Conservation (phyloP, 2,888 invertebrate genomes). For the Salticus scenicus region DNA sequence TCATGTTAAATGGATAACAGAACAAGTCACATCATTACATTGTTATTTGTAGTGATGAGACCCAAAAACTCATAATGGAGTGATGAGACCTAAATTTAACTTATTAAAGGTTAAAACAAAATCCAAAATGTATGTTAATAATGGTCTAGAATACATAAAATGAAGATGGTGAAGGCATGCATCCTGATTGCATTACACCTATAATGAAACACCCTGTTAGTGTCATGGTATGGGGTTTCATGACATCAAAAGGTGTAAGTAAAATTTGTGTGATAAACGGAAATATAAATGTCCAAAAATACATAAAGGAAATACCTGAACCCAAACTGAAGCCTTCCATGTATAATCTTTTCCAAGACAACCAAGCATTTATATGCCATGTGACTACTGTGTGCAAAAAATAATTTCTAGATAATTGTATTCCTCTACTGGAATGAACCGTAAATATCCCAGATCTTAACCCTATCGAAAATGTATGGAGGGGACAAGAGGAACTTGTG, state of each 20-base stretch:
- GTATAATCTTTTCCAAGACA: conserved; percentile 18
- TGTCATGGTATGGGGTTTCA: conserved; percentile 4
- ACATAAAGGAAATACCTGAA: conserved; percentile 30
- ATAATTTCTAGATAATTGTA: conserved; percentile 21
- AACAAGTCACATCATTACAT: neutral
- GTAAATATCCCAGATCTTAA: conserved; percentile 21
- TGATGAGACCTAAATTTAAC: too few species aligned
- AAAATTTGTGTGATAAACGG: conserved; percentile 13
- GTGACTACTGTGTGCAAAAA: conserved; percentile 5
- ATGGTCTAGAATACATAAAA: neutral
- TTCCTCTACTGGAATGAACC: conserved; percentile 16
- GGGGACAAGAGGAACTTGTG: conserved; percentile 3
- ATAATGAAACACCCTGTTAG: conserved; percentile 18
- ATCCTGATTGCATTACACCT: conserved; percentile 28
- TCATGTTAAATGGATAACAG: conserved; percentile 21
- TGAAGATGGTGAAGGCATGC: neutral
- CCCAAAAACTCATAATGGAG: conserved; percentile 17
- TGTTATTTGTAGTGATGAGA: conserved; percentile 26
- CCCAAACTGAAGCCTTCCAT: conserved; percentile 19
- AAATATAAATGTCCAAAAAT: conserved; percentile 22
- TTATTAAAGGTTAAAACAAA: too few species aligned
- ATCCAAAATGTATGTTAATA: too few species aligned
- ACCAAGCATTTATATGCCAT: conserved; percentile 26
- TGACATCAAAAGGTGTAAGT: conserved; percentile 1
- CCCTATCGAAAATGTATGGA: conserved; percentile 21